A percentile compares a stretch with the other conserved stretches of the same genome.
Evolutionary conservation across 1,140 invertebrate genomes (phyloP).

Genomic region (Macrobrachium rosenbergii): DNA sequence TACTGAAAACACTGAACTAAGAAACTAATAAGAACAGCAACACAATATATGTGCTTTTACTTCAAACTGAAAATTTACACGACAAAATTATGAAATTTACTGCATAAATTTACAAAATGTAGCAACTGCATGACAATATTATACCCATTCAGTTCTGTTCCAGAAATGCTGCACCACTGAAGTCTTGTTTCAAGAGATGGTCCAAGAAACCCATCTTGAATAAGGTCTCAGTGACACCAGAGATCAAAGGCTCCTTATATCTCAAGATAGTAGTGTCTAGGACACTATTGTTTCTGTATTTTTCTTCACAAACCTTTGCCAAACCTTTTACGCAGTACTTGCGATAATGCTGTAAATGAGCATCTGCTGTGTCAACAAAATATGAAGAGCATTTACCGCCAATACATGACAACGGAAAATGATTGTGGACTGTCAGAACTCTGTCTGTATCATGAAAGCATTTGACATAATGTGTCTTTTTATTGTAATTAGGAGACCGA

Average conservation of each 20-base stretch:
- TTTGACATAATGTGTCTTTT: constrained; percentile 93
- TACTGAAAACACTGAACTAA: no score
- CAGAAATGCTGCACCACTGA: no score
- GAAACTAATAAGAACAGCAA: no score
- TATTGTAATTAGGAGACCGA: constrained; percentile 90
- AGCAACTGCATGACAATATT: no score
- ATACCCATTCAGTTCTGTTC: no score
- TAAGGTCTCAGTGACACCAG: constrained; percentile 69
- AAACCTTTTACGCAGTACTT: constrained; percentile 91
- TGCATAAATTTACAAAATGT: no score
- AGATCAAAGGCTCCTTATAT: constrained; percentile 82
- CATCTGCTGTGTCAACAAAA: constrained; percentile 84
- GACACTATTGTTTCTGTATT: constrained; percentile 85
- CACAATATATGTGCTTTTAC: no score
- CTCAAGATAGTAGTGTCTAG: constrained; percentile 91
- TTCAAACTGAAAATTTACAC: no score
- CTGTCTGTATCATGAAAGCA: constrained; percentile 93
- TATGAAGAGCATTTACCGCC: constrained; percentile 88
- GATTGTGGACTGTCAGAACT: constrained; percentile 91
- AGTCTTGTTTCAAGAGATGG: no score
- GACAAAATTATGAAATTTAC: no score
- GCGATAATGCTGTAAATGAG: constrained; percentile 93
- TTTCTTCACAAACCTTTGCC: constrained; percentile 84
- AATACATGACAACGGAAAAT: constrained; percentile 90
- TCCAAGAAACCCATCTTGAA: constrained; percentile 52